A percentile compares a stretch with the other conserved stretches of the same genome.
These are phyloP conservation scores for Agrilus planipennis DNA, from an alignment of 1,140 invertebrate species.

Conservation along the genomic window DNA sequence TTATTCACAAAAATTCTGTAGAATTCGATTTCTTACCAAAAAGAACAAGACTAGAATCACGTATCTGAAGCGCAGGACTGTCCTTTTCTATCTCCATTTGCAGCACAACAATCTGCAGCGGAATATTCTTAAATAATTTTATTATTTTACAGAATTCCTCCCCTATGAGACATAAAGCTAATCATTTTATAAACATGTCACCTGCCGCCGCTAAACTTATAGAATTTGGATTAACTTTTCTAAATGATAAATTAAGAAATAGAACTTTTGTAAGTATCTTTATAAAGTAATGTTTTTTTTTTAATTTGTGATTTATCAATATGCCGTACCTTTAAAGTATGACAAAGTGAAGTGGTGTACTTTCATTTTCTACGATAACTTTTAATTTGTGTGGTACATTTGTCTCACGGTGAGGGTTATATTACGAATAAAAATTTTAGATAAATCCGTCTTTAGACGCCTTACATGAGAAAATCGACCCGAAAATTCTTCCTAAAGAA, in stretches of 20 bases:
- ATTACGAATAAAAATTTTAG: no score
- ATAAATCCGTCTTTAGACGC: slow-evolving; percentile 44
- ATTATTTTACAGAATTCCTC: slow-evolving; percentile 59
- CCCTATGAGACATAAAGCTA: slow-evolving; percentile 76
- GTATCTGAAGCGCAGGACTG: no score
- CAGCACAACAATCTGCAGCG: no score
- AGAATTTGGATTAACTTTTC: slow-evolving; percentile 61
- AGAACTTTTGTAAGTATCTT: slow-evolving; percentile 52
- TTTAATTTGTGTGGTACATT: no score
- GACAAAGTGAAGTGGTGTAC: not conserved
- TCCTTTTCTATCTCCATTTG: no score
- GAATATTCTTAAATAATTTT: no score
- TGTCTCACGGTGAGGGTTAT: no score
- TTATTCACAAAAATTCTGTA: no score
- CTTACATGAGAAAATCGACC: slow-evolving; percentile 53
- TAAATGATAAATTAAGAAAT: slow-evolving; percentile 69
- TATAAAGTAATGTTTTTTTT: not conserved
- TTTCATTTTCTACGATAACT: no score
- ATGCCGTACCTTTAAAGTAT: not conserved
- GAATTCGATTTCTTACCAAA: no score
- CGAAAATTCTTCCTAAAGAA: slow-evolving; percentile 69
- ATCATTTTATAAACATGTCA: slow-evolving; percentile 75
- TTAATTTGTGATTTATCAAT: not conserved
- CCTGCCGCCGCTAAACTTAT: slow-evolving; percentile 62
- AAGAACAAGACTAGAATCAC: no score